Base-by-base conservation (phyloP, 2,113 vertebrate genomes). In the Seriola dumerili region DNA sequence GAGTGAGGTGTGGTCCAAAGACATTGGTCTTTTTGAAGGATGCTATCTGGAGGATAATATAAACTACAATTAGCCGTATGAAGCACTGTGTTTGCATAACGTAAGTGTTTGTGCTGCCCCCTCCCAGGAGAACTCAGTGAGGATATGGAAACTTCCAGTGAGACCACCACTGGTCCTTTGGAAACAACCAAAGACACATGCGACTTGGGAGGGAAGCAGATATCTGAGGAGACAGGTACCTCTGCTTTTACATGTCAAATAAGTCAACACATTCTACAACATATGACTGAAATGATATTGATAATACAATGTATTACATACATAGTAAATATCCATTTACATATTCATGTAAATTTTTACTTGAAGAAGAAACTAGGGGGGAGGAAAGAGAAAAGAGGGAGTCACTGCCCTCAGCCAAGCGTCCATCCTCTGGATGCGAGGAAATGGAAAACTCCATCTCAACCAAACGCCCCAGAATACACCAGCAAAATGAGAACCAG, bases 101-200 rank as follows among this genome's bases (percentile, higher is more conserved):
- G 57, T 78, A 70, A 81, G 59, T 75, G 78, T 80, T 84, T 87
- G 29, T 82, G 50, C 32, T 85, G 23, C 88, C 66, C 44, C 88
- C 72, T 68, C 93, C 81, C 93, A 99, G 97, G 95, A 94, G 97
- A 98, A 90, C 83, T 95, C 66, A 83, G 77, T 79, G 98, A 98
- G 90, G 97, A 97, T 90, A 94, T 94, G 54, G 97, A 99, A 90
- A 96, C 95, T 84, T 94, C 96, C 85, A 95, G 64, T 81, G 97
- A 98, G 89, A 92, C 91, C 55, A 89, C 92, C 6, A 85, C 93
- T 8, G 96, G 97, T 86, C 95, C 94, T 84, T 96, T 97, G 92
- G 97, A 98, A 88, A 94, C 96, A 91, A 93, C 95, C 84, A 99
- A 98, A 96, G 97, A 97, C 87, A 94, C 92, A 84, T 95, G 95